Evolutionary conservation across 2,113 vertebrate genomes (phyloP), one percentile per base, ranked within the genome.

Genomic region (Donacobius atricapilla): DNA sequence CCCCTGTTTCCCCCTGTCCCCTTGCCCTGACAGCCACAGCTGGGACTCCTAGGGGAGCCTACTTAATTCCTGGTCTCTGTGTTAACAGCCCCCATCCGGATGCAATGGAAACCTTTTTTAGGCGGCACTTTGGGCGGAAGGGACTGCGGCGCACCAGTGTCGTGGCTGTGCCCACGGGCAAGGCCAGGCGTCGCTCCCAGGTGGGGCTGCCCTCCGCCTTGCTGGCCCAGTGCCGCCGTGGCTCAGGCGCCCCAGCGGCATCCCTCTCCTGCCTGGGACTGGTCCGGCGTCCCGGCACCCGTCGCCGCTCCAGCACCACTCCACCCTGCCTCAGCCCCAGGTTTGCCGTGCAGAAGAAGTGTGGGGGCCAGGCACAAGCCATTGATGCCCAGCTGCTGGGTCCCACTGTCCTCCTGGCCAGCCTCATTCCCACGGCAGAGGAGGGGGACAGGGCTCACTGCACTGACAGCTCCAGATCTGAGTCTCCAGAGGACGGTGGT

Each of bases 31-130:
- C 37, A 30, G n/a, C 24, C 3, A 1, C 39, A 42, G 48, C 42
- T 4, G 18, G 47, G 47, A n/a, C 61, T 44, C 25, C 1, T 3
- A 2, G 27, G 9, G 44, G 17, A 56, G 42, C 54, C n/a, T 89
- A 23, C 64, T 77, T 76, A 97, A 97, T 76, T 54, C 45, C 57
- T 15, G 80, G 75, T 98, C 98, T 99, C 97, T 98, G 71, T 98
- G 84, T 98, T 97, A 97, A 98, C 98, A 99, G 98, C 97, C 82
- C 27, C 93, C 54, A 8, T 50, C 53, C 1, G 10, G 63, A 69
- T 57, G 51, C 48, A 71, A 99, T 99, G 99, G 98, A 99, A 87
- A 98, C 97, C 48, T 99, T 99, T 97, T 99, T 99, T 92, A 98
- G 98, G 78, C 98, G 98, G 48, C 99, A 98, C 87, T 99, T 99